phyloP scores from a whole-genome alignment of 1,140 invertebrate species.

The Asobara japonica region DNA sequence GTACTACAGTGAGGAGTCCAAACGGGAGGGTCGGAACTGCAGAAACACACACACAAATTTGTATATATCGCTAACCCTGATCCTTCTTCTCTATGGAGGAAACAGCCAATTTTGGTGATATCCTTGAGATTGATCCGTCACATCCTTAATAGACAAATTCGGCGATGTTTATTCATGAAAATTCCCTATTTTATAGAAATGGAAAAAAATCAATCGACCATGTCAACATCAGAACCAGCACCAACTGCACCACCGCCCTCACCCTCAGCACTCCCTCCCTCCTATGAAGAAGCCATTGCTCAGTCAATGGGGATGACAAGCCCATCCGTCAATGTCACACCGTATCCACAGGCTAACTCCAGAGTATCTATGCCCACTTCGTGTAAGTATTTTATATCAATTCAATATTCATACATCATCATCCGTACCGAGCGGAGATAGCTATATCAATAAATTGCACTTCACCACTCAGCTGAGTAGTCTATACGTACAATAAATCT shows the following conservation, averaged over 20 bases:
- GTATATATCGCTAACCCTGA: no score
- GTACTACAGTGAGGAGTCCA: no score
- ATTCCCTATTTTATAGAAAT: neutral
- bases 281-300: slow-evolving; percentile 43
- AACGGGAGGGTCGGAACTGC: no score
- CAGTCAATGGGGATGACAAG: slow-evolving; percentile 35
- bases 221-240: slow-evolving; percentile 15
- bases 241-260: slow-evolving; percentile 21
- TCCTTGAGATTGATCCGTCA: no score
- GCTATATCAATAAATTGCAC: no score
- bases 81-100: no score
- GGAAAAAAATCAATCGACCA: slow-evolving; percentile 19
- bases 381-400: slow-evolving; percentile 37
- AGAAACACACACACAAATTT: no score
- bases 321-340: slow-evolving; percentile 30
- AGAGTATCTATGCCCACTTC: slow-evolving; percentile 45
- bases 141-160: neutral
- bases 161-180: neutral
- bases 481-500: no score
- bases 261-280: slow-evolving; percentile 25
- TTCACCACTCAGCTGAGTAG: no score
- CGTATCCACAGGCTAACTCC: slow-evolving; percentile 46
- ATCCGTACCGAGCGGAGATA: no score
- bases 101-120: no score
- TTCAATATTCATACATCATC: slow-evolving; percentile 8